These are phyloP conservation scores for Hemithea aestivaria DNA, from an alignment of 2,888 invertebrate species.

Conservation along the genomic window DNA sequence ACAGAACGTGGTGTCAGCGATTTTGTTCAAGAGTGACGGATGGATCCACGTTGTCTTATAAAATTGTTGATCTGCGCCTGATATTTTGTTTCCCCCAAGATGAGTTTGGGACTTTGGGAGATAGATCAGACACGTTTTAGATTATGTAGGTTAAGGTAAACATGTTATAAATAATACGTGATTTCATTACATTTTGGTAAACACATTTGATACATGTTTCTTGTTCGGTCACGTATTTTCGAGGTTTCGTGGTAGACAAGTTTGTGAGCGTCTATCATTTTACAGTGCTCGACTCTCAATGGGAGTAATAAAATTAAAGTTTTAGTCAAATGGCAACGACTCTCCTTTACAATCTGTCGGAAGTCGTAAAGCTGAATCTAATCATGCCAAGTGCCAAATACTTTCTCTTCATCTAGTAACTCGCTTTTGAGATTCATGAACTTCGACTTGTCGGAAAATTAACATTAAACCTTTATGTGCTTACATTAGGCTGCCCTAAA, in stretches of 20 bases:
- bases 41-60: constrained; percentile 30
- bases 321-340: constrained; percentile 21
- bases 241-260: constrained; percentile 12
- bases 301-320: constrained; percentile 23
- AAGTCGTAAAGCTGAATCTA: constrained; percentile 24
- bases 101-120: constrained; percentile 2
- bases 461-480: too few species aligned
- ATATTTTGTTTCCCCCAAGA: constrained; percentile 9
- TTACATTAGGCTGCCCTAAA: too few species aligned
- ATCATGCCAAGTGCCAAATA: constrained; percentile 13
- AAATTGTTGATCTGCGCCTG: constrained; percentile 20
- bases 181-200: constrained; percentile 8
- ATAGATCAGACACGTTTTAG: constrained; percentile 16
- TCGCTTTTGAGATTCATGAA: too few species aligned
- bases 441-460: too few species aligned
- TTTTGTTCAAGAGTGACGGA: constrained; percentile 47
- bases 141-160: constrained; percentile 11
- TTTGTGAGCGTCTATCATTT: constrained; percentile 17
- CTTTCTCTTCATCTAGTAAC: too few species aligned
- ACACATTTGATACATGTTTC: background rate
- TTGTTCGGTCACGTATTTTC: constrained; percentile 4
- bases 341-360: constrained; percentile 24
- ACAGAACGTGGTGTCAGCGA: constrained; percentile 57
- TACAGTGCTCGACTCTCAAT: constrained; percentile 17
- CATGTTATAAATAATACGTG: constrained; percentile 11